These are phyloP conservation scores for Diloba caeruleocephala DNA, from an alignment of 2,888 invertebrate species.

Conservation along the genomic window DNA sequence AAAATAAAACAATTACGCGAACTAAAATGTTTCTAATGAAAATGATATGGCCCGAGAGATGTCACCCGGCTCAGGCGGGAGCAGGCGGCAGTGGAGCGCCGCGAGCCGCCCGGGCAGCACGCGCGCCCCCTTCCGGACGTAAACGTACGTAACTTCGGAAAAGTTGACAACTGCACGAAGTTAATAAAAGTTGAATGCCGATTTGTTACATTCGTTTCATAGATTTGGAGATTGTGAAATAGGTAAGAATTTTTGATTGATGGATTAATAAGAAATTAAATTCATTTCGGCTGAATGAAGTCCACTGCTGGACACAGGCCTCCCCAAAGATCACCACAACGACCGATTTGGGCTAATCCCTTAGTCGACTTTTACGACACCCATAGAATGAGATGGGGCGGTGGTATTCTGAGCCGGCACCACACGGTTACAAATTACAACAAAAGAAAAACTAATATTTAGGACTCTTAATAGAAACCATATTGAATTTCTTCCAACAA, in stretches of 20 bases:
- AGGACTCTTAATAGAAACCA: too few species aligned
- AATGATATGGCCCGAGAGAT: constrained; percentile 6
- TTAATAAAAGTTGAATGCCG: constrained; percentile 11
- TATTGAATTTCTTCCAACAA: too few species aligned
- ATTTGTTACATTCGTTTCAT: constrained; percentile 15
- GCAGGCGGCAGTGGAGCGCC: constrained; percentile 54
- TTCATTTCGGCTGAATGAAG: too few species aligned
- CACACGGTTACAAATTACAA: too few species aligned
- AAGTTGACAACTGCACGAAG: constrained; percentile 36
- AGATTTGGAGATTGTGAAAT: constrained; percentile 28
- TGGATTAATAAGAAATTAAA: too few species aligned
- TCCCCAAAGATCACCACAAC: too few species aligned
- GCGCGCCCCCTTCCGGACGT: constrained; percentile 12
- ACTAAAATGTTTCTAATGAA: constrained; percentile 2
- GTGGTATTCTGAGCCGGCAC: too few species aligned
- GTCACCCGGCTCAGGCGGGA: constrained; percentile 19
- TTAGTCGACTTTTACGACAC: too few species aligned
- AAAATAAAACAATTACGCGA: constrained; percentile 6
- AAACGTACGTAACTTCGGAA: constrained; percentile 35
- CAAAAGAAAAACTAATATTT: too few species aligned
- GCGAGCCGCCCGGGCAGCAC: constrained; percentile 40
- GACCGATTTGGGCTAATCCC: too few species aligned
- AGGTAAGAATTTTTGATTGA: not conserved
- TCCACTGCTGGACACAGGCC: too few species aligned
- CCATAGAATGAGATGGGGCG: too few species aligned